phyloP scores from a whole-genome alignment of 2,113 vertebrate genomes.

The Chlorodrepanis virens region DNA sequence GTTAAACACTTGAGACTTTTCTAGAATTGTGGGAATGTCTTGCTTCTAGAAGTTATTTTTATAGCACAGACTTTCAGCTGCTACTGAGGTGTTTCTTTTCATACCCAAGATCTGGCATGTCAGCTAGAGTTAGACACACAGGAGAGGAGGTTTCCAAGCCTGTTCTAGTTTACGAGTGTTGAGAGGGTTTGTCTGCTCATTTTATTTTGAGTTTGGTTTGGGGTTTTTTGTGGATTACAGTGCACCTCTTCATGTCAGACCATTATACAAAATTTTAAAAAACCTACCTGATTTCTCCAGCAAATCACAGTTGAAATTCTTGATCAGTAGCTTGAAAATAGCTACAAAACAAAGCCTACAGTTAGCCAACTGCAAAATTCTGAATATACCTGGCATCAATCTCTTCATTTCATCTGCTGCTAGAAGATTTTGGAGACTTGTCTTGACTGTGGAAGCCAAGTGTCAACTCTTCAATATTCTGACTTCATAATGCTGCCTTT shows the following conservation, averaged over 20 bases:
- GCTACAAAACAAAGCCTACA: background rate
- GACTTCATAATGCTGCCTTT: background rate
- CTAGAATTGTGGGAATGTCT: background rate
- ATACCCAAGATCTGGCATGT: background rate
- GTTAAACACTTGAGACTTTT: background rate
- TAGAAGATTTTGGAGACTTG: background rate
- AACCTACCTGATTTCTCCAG: background rate
- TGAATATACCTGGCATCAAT: background rate
- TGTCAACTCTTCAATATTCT: background rate
- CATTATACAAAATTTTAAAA: background rate
- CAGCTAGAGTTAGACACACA: background rate
- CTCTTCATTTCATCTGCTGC: background rate
- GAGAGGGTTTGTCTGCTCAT: background rate
- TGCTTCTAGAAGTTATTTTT: background rate
- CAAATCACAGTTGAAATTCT: background rate
- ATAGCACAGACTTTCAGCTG: background rate
- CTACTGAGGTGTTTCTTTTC: background rate
- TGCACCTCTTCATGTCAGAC: background rate
- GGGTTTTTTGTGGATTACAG: background rate
- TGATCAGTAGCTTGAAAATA: background rate
- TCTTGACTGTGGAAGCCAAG: background rate
- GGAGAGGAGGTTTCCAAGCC: background rate
- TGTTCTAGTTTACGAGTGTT: background rate
- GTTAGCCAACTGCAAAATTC: background rate
- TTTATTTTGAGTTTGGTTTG: background rate